These are phyloP conservation scores for Poecilia picta DNA, from an alignment of 2,797 vertebrate species.

Conservation along the genomic window DNA sequence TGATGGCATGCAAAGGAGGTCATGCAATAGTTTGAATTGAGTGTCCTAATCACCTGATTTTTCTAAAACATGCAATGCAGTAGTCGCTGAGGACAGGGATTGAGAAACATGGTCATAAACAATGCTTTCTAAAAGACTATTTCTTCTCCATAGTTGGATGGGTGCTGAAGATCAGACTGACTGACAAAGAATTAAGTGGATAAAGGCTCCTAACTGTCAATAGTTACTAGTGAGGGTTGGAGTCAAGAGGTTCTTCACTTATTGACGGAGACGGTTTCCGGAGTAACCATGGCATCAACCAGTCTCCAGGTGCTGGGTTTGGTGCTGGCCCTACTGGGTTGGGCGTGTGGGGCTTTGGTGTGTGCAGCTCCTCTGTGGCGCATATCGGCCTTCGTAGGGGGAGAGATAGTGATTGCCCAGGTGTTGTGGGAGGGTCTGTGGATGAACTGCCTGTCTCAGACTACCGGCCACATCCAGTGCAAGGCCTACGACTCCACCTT, in stretches of 20 bases:
- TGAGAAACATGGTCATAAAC: neutral
- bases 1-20: too few relatives aligned
- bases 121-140: neutral
- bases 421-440: constrained; percentile 92
- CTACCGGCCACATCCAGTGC: constrained; percentile 93
- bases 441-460: constrained; percentile 92
- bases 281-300: constrained; percentile 85
- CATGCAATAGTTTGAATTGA: too few relatives aligned
- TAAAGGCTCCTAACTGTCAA: neutral
- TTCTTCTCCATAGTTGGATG: constrained; percentile 14
- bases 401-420: constrained; percentile 86
- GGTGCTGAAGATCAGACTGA: neutral
- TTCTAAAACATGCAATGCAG: too few relatives aligned
- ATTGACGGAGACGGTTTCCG: neutral
- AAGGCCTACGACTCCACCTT: constrained; percentile 92
- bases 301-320: constrained; percentile 91
- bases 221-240: neutral
- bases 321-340: constrained; percentile 87
- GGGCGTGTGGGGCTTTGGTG: constrained; percentile 81
- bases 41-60: too few relatives aligned
- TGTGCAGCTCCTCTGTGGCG: constrained; percentile 80
- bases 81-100: too few relatives aligned
- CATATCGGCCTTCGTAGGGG: constrained; percentile 76
- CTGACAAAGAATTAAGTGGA: too few relatives aligned
- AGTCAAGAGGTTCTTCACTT: neutral